Evolutionary conservation across 2,888 invertebrate genomes (phyloP), one percentile per base, ranked within the genome.

Genomic region (Synanthedon formicaeformis): DNA sequence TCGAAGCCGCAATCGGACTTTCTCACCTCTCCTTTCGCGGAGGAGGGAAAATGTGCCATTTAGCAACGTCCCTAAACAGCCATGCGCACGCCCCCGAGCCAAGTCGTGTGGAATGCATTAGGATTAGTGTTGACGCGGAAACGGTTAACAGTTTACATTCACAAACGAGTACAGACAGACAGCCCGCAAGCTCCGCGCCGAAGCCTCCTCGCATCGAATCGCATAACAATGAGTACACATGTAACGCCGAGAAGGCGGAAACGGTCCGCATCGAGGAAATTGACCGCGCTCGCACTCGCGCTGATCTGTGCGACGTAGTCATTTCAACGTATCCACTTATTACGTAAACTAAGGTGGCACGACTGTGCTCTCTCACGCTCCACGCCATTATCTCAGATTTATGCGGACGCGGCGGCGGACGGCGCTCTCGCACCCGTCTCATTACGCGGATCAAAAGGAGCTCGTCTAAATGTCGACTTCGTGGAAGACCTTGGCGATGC

Each of bases 341-440:
- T 82, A 78, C 78, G 73, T 77, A 78, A 79, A 75, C 71, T 71
- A 70, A 80, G 71, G 72, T 76, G 70, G 75, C 79, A 82, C 81
- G 81, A 82, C 73, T 63, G 69, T 66, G 75, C 78, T 80, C 78
- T 81, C 81, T 83, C 81, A 83, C 81, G 82, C 73, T 81, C 71
- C 62, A 64, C 71, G 66, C 77, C 73, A 82, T 81, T 79, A 81
- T 76, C 69, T 73, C 62, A 74, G 75, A 78, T 82, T 80, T 81
- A 80, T 81, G 77, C 75, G 73, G 75, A 77, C 74, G 72, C 71
- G 60, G 65, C 76, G 74, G 72, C 71, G 60, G 65, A 71, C 71
- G 61, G 65, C 58, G 71, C 68, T 62, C 73, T 73, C 73, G 74
- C 79, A 75, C 77, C 71, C 74, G 76, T 76, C 81, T 81, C 78